phyloP scores from a whole-genome alignment of 2,888 invertebrate species.

The Itoplectis maculator region DNA sequence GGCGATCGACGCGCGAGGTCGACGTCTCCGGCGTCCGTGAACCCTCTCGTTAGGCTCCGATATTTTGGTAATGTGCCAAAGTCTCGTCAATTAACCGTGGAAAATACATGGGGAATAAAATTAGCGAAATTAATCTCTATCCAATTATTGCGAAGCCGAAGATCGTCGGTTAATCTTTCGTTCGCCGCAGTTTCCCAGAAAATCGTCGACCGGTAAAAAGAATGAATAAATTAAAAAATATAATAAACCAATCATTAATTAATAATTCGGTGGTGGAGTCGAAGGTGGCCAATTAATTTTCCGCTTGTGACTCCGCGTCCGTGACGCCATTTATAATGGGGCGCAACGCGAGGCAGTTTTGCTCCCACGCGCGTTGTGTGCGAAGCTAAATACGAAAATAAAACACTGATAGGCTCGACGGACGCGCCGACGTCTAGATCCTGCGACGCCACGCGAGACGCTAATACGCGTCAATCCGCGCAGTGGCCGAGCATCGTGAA shows the following conservation, averaged over 20 bases:
- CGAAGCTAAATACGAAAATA: conserved; percentile 68
- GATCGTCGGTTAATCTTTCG: not conserved
- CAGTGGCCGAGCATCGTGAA: conserved; percentile 1
- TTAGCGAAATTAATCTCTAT: too few relatives aligned
- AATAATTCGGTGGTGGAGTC: conserved; percentile 5
- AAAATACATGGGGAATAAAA: too few relatives aligned
- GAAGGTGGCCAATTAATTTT: conserved; percentile 69
- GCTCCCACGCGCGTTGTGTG: conserved; percentile 60
- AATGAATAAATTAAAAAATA: too few relatives aligned
- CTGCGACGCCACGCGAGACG: conserved; percentile 48
- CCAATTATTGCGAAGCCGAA: too few relatives aligned
- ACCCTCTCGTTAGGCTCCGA: conserved; percentile 38
- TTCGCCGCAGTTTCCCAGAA: too few relatives aligned
- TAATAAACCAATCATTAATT: too few relatives aligned
- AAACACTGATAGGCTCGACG: conserved; percentile 62
- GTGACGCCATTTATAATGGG: conserved; percentile 57
- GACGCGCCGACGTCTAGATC: conserved; percentile 34
- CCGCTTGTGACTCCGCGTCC: conserved; percentile 14
- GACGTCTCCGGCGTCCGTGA: not conserved
- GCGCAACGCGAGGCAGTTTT: conserved; percentile 20
- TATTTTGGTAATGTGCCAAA: conserved; percentile 44
- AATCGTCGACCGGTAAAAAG: too few relatives aligned
- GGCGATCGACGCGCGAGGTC: conserved; percentile 32
- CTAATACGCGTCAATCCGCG: conserved; percentile 35
- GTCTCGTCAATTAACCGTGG: conserved; percentile 51